Evolutionary conservation across 2,113 vertebrate genomes (phyloP).

Genomic region (Rostratula benghalensis): DNA sequence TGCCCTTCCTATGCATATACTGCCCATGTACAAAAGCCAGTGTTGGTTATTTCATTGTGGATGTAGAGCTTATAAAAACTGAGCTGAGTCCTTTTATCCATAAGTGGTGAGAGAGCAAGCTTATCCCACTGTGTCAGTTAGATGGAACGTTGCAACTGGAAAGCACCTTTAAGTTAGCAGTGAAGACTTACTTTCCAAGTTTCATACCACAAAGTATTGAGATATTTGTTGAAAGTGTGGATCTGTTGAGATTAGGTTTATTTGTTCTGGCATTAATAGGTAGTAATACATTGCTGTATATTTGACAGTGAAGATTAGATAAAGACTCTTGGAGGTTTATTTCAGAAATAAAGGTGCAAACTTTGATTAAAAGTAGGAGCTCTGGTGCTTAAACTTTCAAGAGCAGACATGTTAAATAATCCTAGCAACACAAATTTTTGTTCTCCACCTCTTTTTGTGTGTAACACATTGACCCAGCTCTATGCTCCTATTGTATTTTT

Average conservation of each 20-base stretch:
- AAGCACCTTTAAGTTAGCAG: neutral
- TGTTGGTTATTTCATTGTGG: neutral
- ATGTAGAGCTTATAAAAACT: neutral
- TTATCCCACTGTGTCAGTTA: neutral
- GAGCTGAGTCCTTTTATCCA: neutral
- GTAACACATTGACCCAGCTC: neutral
- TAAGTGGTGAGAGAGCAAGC: neutral
- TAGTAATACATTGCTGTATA: neutral
- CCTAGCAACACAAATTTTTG: neutral
- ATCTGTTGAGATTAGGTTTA: neutral
- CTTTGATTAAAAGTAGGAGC: neutral
- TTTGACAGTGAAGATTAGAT: neutral
- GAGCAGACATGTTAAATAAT: neutral
- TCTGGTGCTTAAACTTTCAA: neutral
- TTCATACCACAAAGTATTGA: neutral
- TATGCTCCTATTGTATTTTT: neutral
- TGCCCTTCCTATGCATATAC: neutral
- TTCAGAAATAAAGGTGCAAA: neutral
- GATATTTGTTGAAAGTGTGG: neutral
- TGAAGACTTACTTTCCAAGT: neutral
- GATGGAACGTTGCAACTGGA: neutral
- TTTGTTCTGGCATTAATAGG: neutral
- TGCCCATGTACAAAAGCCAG: neutral
- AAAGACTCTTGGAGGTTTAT: neutral
- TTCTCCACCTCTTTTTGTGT: neutral